Evolutionary conservation across 1,140 invertebrate genomes (phyloP).

Genomic region (Cotesia typhae): DNA sequence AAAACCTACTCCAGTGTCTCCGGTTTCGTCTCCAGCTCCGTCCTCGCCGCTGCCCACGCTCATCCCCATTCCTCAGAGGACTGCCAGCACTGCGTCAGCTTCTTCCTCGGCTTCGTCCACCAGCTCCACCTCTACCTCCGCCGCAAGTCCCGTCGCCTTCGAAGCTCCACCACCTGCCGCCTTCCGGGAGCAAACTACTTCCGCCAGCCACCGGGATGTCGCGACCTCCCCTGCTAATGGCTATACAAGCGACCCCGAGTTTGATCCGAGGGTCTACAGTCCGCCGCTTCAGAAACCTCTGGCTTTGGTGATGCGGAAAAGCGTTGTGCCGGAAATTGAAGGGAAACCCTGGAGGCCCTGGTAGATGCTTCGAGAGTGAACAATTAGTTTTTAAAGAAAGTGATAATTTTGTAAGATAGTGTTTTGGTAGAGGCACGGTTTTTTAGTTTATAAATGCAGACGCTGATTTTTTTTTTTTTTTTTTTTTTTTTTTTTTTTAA

Average conservation of each 20-base stretch:
- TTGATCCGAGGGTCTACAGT: constrained; percentile 63
- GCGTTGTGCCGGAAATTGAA: constrained; percentile 66
- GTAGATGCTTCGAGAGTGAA: constrained; percentile 64
- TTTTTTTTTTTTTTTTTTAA: no score
- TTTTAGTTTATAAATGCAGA: not conserved
- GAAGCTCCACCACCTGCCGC: constrained; percentile 53
- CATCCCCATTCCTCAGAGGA: constrained; percentile 76
- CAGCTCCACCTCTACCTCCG: constrained; percentile 61
- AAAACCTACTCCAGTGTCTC: constrained; percentile 60
- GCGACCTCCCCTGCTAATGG: constrained; percentile 61
- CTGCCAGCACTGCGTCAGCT: constrained; percentile 74
- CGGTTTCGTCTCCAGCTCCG: constrained; percentile 61
- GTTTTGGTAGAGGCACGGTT: not conserved
- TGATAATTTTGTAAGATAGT: constrained; percentile 6
- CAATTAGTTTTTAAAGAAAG: not conserved
- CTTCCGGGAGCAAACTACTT: constrained; percentile 58
- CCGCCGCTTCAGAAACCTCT: constrained; percentile 71
- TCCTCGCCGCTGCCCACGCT: constrained; percentile 71
- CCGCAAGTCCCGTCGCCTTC: constrained; percentile 60
- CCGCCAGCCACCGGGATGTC: constrained; percentile 60
- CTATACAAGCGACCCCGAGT: constrained; percentile 60
- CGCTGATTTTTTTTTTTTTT: no score
- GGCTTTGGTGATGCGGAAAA: constrained; percentile 75
- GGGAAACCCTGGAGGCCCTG: constrained; percentile 74
- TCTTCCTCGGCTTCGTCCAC: constrained; percentile 68